A percentile compares a stretch with the other conserved stretches of the same genome.
These are phyloP conservation scores for Dipodomys stephensi DNA, from an alignment of 2,113 vertebrate species.

Conservation along the genomic window DNA sequence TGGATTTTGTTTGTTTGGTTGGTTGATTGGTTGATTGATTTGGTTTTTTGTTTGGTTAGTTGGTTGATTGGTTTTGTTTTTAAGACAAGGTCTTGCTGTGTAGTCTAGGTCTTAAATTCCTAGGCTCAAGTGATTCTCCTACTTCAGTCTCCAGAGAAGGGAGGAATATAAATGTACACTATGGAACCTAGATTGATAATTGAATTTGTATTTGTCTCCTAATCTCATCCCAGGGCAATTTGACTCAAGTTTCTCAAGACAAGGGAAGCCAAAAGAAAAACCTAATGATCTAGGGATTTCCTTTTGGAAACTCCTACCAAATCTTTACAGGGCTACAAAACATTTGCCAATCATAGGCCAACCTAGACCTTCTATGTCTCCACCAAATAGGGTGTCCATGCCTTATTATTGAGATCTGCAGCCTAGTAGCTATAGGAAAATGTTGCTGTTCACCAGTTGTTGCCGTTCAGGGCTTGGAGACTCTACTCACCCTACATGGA, in stretches of 20 bases:
- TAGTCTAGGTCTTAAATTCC: too few relatives aligned
- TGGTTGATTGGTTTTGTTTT: too few relatives aligned
- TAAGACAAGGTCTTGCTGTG: too few relatives aligned
- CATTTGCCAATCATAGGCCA: neutral
- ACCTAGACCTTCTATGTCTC: neutral
- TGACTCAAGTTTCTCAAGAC: neutral
- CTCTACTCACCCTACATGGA: neutral
- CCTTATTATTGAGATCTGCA: neutral
- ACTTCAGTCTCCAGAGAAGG: too few relatives aligned
- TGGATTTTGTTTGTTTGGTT: too few relatives aligned
- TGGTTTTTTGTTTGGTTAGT: too few relatives aligned
- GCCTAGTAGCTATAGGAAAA: neutral
- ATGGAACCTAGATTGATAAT: neutral
- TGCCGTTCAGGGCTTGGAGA: neutral
- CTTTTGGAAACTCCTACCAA: neutral
- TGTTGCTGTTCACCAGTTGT: neutral
- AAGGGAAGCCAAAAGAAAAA: neutral
- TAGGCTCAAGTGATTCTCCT: too few relatives aligned
- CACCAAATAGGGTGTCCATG: neutral
- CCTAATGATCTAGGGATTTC: neutral
- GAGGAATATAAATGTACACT: too few relatives aligned
- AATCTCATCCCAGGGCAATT: neutral
- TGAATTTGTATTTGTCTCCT: neutral
- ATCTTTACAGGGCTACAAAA: neutral
- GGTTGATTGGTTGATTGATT: too few relatives aligned